Percentiles rank a stretch among this genome's conserved stretches.
Evolutionary conservation across 2,888 invertebrate species (phyloP).

Genomic region (Lucinisca nassula): DNA sequence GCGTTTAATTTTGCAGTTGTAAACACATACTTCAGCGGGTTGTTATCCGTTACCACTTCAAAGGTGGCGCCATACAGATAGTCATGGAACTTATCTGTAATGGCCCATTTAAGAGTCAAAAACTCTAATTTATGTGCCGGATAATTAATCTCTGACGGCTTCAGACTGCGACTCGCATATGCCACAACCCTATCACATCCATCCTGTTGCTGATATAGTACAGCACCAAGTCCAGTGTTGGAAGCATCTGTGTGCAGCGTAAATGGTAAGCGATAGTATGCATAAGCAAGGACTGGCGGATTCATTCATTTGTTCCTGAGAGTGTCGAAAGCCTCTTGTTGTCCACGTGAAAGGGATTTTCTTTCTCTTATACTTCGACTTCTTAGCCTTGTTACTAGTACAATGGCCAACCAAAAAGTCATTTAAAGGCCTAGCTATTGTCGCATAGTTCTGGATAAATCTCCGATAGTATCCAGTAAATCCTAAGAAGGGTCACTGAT

Average conservation of each 20-base stretch:
- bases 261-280: constrained; percentile 42
- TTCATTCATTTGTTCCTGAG: not conserved
- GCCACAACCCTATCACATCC: constrained; percentile 27
- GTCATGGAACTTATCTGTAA: constrained; percentile 58
- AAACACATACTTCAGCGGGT: constrained; percentile 58
- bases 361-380: not conserved
- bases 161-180: constrained; percentile 50
- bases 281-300: constrained; percentile 30
- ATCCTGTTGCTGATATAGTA: constrained; percentile 49
- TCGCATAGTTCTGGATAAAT: constrained; percentile 13
- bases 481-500: constrained; percentile 45
- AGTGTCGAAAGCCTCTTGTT: constrained; percentile 2
- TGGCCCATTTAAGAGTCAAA: constrained; percentile 56
- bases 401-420: constrained; percentile 6
- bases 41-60: constrained; percentile 48
- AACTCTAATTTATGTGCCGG: constrained; percentile 59
- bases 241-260: constrained; percentile 49
- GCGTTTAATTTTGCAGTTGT: constrained; percentile 47
- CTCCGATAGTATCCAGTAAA: constrained; percentile 17
- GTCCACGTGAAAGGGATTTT: not conserved
- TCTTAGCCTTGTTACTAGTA: not conserved
- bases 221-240: constrained; percentile 39
- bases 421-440: constrained; percentile 13
- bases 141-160: constrained; percentile 43
- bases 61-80: constrained; percentile 44